Evolutionary conservation across 2,888 invertebrate genomes (phyloP).

Genomic region (Trisateles emortualis): DNA sequence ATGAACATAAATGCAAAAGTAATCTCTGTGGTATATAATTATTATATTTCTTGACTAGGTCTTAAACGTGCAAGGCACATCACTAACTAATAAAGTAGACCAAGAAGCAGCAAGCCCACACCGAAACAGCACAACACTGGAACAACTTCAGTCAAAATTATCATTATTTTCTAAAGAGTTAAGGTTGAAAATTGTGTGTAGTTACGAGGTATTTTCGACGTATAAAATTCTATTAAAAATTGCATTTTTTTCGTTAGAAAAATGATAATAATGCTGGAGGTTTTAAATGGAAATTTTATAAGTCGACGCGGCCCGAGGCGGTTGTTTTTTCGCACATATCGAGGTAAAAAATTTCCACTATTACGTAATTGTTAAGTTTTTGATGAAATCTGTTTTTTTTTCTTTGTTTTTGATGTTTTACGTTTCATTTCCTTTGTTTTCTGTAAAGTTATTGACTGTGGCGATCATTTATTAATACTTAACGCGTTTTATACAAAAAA

Average conservation of each 20-base stretch:
- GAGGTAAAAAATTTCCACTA: conserved; percentile 74
- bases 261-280: conserved; percentile 82
- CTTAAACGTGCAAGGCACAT: conserved; percentile 57
- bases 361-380: conserved; percentile 58
- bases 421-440: conserved; percentile 1
- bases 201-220: conserved; percentile 44
- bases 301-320: conserved; percentile 69
- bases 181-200: conserved; percentile 46
- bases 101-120: conserved; percentile 61
- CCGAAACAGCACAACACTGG: conserved; percentile 58
- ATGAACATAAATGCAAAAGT: no score
- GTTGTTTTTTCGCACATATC: conserved; percentile 71
- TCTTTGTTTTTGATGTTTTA: conserved; percentile 7
- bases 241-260: conserved; percentile 82
- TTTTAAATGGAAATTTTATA: conserved; percentile 87
- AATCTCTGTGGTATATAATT: no score
- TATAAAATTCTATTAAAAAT: conserved; percentile 49
- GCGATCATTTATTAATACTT: no score
- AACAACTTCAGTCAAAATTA: conserved; percentile 43
- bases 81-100: conserved; percentile 82
- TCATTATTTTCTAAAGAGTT: conserved; percentile 44
- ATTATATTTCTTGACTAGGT: conserved; percentile 50
- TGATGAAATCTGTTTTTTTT: conserved; percentile 24
- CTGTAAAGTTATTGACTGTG: background rate
- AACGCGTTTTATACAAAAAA: no score